Conservation (phyloP, 1,140 invertebrate genomes). For the Hetaerina americana region DNA sequence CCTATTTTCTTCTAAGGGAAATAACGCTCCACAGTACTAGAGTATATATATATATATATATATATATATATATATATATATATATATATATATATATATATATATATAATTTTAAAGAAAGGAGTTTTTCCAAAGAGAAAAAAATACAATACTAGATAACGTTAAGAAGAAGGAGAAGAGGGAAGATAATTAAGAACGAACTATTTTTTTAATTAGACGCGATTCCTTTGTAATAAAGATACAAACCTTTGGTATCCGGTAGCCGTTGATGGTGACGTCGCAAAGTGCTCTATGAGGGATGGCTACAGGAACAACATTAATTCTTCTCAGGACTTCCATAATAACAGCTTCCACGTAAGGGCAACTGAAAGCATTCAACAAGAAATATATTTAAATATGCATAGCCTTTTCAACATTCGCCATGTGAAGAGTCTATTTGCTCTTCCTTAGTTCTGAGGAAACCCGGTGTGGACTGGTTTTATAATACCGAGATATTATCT, state of each 20-base stretch:
- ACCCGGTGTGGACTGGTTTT: too few species aligned
- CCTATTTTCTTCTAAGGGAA: too few species aligned
- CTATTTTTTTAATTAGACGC: not conserved
- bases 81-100: too few species aligned
- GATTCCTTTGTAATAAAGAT: conserved; percentile 6
- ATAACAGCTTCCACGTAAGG: conserved; percentile 67
- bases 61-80: too few species aligned
- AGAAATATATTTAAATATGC: too few species aligned
- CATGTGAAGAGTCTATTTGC: too few species aligned
- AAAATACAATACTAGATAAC: not conserved
- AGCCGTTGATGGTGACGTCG: conserved; percentile 54
- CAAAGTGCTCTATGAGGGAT: conserved; percentile 61
- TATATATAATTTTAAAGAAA: not conserved
- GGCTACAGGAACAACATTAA: conserved; percentile 61
- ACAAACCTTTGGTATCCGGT: conserved; percentile 65
- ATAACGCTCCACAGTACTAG: too few species aligned
- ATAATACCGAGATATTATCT: too few species aligned
- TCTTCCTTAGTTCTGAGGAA: too few species aligned
- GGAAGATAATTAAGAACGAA: conserved; percentile 1
- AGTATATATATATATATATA: too few species aligned
- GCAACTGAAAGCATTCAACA: conserved; percentile 55
- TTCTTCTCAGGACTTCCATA: conserved; percentile 60
- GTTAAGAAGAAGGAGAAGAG: not conserved
- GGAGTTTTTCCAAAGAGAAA: not conserved
- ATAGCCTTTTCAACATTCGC: too few species aligned